phyloP scores from a whole-genome alignment of 2,888 invertebrate genomes.

The Dasypogon diadema region DNA sequence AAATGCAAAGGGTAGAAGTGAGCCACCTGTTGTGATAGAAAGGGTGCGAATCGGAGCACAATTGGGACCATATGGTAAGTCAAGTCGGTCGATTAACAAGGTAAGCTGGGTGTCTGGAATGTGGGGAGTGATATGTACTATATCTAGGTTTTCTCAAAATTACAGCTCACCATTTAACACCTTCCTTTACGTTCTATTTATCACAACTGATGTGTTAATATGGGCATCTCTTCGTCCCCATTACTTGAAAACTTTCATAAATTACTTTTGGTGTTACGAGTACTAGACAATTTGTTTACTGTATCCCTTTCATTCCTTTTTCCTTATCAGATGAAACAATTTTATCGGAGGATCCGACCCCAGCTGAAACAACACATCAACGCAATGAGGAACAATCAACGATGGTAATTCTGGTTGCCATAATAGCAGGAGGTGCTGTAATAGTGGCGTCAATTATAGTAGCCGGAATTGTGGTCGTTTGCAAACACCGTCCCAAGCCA shows the following conservation, averaged over 20 bases:
- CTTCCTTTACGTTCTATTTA: too few relatives aligned
- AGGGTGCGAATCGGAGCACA: slow-evolving; percentile 68
- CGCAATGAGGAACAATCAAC: slow-evolving; percentile 67
- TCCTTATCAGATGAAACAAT: slow-evolving; percentile 66
- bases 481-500: slow-evolving; percentile 68
- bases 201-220: neutral
- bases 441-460: slow-evolving; percentile 70
- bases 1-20: slow-evolving; percentile 83
- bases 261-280: slow-evolving; percentile 43
- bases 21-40: slow-evolving; percentile 79
- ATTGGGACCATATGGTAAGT: slow-evolving; percentile 68
- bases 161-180: too few relatives aligned
- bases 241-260: slow-evolving; percentile 48
- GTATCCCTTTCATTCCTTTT: slow-evolving; percentile 22
- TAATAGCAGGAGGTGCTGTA: slow-evolving; percentile 68
- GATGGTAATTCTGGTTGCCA: slow-evolving; percentile 67
- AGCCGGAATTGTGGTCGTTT: slow-evolving; percentile 69
- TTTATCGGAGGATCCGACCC: slow-evolving; percentile 69
- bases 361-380: slow-evolving; percentile 69
- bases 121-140: too few relatives aligned
- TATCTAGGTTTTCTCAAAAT: too few relatives aligned
- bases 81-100: too few relatives aligned
- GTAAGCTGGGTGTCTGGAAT: too few relatives aligned
- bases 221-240: neutral
- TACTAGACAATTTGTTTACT: neutral